A percentile compares a stretch with the other conserved stretches of the same genome.
Evolutionary conservation across 2,113 vertebrate genomes (phyloP).

Genomic region (Sprattus sprattus): DNA sequence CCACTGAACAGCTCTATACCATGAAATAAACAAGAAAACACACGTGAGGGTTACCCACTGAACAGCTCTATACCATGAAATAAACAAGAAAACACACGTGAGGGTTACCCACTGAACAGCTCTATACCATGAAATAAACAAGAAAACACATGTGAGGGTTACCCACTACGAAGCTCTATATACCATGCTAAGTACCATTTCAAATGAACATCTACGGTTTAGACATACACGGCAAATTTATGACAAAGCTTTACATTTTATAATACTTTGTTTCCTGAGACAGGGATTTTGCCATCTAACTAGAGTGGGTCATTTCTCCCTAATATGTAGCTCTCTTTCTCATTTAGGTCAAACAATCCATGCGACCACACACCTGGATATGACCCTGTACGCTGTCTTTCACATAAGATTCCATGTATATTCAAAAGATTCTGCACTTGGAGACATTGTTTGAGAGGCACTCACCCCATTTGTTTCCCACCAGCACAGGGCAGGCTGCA

Average conservation of each 20-base stretch:
- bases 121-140: too few species aligned
- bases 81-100: not conserved
- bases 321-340: not conserved
- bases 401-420: not conserved
- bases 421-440: not conserved
- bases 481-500: constrained; percentile 85
- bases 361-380: not conserved
- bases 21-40: not conserved
- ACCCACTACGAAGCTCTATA: not conserved
- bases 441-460: constrained; percentile 18
- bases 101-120: not conserved
- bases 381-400: not conserved
- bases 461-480: constrained; percentile 91
- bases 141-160: not conserved
- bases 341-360: not conserved
- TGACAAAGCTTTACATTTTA: not conserved
- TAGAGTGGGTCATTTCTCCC: too few species aligned
- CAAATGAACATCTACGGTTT: not conserved
- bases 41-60: too few species aligned
- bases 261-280: too few species aligned
- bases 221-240: not conserved
- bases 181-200: not conserved
- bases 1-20: not conserved
- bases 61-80: too few species aligned
- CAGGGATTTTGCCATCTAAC: not conserved